Evolutionary conservation across 1,140 invertebrate genomes (phyloP).

Genomic region (Oscheius sp.): DNA sequence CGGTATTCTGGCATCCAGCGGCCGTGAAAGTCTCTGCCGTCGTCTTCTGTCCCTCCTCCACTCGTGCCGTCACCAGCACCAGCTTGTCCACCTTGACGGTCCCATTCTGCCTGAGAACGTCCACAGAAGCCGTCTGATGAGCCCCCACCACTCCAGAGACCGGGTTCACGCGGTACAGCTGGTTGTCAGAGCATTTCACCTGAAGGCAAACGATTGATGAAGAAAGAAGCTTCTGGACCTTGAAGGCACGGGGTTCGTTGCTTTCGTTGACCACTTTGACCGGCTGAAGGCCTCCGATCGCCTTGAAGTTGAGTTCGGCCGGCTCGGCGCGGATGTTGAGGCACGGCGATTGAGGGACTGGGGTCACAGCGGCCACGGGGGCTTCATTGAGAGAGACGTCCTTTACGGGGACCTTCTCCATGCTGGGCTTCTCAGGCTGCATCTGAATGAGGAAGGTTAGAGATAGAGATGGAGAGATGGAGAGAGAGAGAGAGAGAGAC

Average conservation of each 20-base stretch:
- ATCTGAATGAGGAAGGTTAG: not conserved
- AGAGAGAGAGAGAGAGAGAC: too few species aligned
- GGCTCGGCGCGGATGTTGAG: slow-evolving; percentile 3
- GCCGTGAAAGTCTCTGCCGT: too few species aligned
- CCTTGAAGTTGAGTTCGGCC: slow-evolving; percentile 22
- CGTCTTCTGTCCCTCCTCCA: not conserved
- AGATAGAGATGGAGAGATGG: too few species aligned
- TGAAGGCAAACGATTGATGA: not conserved
- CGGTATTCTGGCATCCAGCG: not conserved
- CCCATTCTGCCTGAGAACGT: slow-evolving; percentile 48
- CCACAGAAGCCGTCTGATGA: slow-evolving; percentile 23
- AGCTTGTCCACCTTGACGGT: slow-evolving; percentile 43
- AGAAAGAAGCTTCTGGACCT: slow-evolving; percentile 27
- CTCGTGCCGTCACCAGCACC: slow-evolving; percentile 38
- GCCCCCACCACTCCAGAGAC: slow-evolving; percentile 40
- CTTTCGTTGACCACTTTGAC: slow-evolving; percentile 38
- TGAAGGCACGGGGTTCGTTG: slow-evolving; percentile 32
- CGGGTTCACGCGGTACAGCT: slow-evolving; percentile 41
- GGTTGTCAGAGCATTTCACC: slow-evolving; percentile 47
- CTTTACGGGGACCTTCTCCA: not conserved
- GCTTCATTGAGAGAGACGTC: not conserved
- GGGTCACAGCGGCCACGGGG: too few species aligned
- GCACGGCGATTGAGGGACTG: too few species aligned
- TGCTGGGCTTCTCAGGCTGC: too few species aligned
- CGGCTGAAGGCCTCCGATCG: slow-evolving; percentile 37